Evolutionary conservation across 1,140 invertebrate genomes (phyloP).

Genomic region (Aphaenogaster ashmeadi): DNA sequence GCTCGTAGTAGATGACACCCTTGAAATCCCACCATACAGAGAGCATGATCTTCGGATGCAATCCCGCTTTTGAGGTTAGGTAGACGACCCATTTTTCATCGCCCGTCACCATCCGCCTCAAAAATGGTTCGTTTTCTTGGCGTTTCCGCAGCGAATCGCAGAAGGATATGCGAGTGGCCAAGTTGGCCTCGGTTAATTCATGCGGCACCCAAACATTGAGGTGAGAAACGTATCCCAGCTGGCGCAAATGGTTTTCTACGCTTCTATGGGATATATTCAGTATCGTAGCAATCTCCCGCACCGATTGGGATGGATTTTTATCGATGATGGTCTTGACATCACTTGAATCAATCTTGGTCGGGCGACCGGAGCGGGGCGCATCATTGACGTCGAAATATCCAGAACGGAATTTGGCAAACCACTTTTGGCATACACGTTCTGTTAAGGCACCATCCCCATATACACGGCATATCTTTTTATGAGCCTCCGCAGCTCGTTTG

Average conservation of each 20-base stretch:
- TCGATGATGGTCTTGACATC: background rate
- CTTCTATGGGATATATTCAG: background rate
- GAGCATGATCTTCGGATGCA: background rate
- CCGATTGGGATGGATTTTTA: background rate
- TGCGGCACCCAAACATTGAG: slow-evolving; percentile 1
- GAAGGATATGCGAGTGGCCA: background rate
- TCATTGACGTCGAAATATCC: background rate
- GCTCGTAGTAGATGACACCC: slow-evolving; percentile 1
- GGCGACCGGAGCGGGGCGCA: background rate
- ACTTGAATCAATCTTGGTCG: background rate
- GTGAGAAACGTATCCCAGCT: background rate
- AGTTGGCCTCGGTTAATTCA: background rate
- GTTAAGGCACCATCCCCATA: background rate
- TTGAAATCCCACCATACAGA: slow-evolving; percentile 11
- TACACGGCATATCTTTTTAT: slow-evolving; percentile 18
- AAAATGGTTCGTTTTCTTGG: too few species aligned
- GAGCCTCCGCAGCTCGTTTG: slow-evolving; percentile 5
- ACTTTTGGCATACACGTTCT: background rate
- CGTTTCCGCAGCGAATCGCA: too few species aligned
- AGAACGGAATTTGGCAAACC: background rate
- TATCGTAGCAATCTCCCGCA: background rate
- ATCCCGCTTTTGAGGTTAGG: background rate
- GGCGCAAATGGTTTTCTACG: background rate
- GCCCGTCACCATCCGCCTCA: too few species aligned
- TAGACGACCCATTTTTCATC: too few species aligned